phyloP scores from a whole-genome alignment of 2,797 vertebrate genomes.

The Malacoctenus gilli region DNA sequence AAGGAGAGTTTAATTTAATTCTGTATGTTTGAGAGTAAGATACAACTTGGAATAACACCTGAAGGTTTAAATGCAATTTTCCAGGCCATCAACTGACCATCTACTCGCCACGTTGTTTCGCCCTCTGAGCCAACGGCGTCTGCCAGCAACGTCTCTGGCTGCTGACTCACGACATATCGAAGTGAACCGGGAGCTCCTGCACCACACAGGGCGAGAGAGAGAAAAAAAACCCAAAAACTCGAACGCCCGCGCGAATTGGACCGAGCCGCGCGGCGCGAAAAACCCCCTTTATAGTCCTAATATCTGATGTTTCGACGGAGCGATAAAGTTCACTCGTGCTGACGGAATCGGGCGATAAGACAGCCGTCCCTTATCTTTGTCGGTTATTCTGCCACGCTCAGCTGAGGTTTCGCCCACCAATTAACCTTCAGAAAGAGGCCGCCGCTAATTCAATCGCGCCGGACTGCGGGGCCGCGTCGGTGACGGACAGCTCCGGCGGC shows the following conservation, averaged over 20 bases:
- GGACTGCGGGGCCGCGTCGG: constrained; percentile 22
- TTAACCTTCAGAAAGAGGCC: constrained; percentile 72
- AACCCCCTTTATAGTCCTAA: constrained; percentile 17
- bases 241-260: constrained; percentile 26
- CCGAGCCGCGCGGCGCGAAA: constrained; percentile 10
- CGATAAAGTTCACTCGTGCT: constrained; percentile 46
- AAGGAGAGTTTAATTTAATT: constrained; percentile 76
- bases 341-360: constrained; percentile 50
- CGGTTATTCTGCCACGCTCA: constrained; percentile 49
- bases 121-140: constrained; percentile 67
- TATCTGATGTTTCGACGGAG: constrained; percentile 31
- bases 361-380: constrained; percentile 57
- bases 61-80: constrained; percentile 85
- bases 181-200: constrained; percentile 29
- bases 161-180: constrained; percentile 78
- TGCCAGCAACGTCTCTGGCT: constrained; percentile 62
- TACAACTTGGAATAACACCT: constrained; percentile 78
- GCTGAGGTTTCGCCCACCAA: constrained; percentile 59
- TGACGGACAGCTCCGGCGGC: constrained; percentile 67
- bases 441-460: constrained; percentile 69
- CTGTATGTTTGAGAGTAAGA: constrained; percentile 66
- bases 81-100: constrained; percentile 85
- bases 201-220: constrained; percentile 18
- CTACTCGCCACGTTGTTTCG: constrained; percentile 68
- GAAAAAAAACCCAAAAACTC: no score